Base-by-base conservation (phyloP, 35 echinoderm and acorn worm species). In the Hemicentrotus pulcherrimus region DNA sequence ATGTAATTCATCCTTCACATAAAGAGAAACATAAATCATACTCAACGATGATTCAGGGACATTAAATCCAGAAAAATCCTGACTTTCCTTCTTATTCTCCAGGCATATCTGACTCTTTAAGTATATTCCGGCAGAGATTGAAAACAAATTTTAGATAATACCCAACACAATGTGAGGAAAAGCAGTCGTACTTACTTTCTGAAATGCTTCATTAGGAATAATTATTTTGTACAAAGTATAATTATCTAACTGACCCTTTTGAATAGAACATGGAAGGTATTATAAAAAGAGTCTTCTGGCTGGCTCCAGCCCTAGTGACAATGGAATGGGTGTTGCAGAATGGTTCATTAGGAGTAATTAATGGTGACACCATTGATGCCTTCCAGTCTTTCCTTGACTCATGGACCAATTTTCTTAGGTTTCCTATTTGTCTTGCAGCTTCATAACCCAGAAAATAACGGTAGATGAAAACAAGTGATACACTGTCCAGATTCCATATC, bases 361-460 rank as follows among this genome's bases (percentile, higher is more conserved):
- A 47, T 50, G 16, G 7, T 58, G 48, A 93, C 91, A 93, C 13
- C 46, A 50, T 58, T 93, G 91, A 93, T 93, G 46, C 19, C 46
- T 93, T 46, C 46, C 91, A 93, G 91, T 58, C 91, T 50, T 41
- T 93, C 48, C 48, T 90, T 93, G 91, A 93, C 91, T 93, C 46
- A 58, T 58, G 88, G 48, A 32, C 48, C 91, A 58, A 93, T 93
- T 93, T 78, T 93, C 46, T 16, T 11, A 93, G 13, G 91, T 58
- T 93, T 93, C 91, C 91, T 58, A 50, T 93, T 24, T 52, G 45
- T 93, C 91, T 93, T 47, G n/a, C 88, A 90, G 46, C 46, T 3
- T 45, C 88, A 2, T n/a, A 78, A 78, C 65, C 88, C 88, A 90
- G 46, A 90, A 32, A 90, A 90, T 90, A 41, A 41, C 12, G 15